A percentile compares a stretch with the other conserved stretches of the same genome.
Conservation (phyloP, 1,140 invertebrate genomes). For the Drosophila teissieri region DNA sequence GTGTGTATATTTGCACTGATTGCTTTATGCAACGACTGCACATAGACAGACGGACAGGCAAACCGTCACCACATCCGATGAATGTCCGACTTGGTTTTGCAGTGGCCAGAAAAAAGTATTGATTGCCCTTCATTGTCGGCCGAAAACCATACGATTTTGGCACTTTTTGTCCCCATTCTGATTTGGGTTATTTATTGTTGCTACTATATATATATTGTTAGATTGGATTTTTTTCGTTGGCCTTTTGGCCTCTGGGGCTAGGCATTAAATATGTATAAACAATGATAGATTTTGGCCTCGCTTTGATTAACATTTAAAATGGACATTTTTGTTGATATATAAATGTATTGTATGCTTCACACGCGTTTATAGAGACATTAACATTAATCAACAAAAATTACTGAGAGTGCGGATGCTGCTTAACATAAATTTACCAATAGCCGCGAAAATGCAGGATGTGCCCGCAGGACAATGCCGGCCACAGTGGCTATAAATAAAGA, state of each 20-base stretch:
- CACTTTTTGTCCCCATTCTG: slow-evolving; percentile 15
- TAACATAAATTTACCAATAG: slow-evolving; percentile 51
- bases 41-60: slow-evolving; percentile 15
- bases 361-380: slow-evolving; percentile 65
- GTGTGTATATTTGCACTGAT: slow-evolving; percentile 58
- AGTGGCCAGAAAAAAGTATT: slow-evolving; percentile 18
- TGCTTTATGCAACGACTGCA: slow-evolving; percentile 47
- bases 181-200: slow-evolving; percentile 44
- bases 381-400: slow-evolving; percentile 59
- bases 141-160: slow-evolving; percentile 21
- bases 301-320: slow-evolving; percentile 38
- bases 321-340: slow-evolving; percentile 39
- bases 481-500: slow-evolving; percentile 76
- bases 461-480: slow-evolving; percentile 29
- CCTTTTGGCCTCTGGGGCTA: not conserved
- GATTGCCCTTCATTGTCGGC: slow-evolving; percentile 22
- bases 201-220: not conserved
- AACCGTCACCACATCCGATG: slow-evolving; percentile 58
- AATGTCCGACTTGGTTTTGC: slow-evolving; percentile 37
- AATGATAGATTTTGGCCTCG: slow-evolving; percentile 30
- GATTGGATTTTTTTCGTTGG: not conserved
- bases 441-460: slow-evolving; percentile 14
- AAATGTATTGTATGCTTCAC: slow-evolving; percentile 8
- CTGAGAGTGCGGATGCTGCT: slow-evolving; percentile 19
- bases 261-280: slow-evolving; percentile 64